Conservation (phyloP, 2,113 vertebrate species). For the Callipepla squamata region DNA sequence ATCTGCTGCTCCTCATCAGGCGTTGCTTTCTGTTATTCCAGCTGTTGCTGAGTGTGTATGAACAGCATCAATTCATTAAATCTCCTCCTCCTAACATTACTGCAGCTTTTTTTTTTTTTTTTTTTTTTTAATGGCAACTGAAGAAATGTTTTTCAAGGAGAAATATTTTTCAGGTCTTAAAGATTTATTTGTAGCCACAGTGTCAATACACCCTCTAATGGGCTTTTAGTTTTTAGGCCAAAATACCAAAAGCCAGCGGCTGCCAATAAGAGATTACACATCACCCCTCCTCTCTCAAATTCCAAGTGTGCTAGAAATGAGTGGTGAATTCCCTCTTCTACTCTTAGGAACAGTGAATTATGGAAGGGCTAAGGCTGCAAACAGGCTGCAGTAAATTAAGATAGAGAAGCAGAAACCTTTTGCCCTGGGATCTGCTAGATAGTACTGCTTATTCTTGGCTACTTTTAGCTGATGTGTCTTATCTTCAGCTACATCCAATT, state of each 20-base stretch:
- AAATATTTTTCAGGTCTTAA: slow-evolving; percentile 13
- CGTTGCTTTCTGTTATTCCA: slow-evolving; percentile 69
- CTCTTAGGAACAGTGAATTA: not conserved
- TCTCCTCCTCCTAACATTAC: slow-evolving; percentile 56
- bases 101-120: not conserved
- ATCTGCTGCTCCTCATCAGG: slow-evolving; percentile 41
- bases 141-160: slow-evolving; percentile 20
- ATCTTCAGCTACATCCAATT: not conserved
- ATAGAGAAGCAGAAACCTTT: not conserved
- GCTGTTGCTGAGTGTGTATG: slow-evolving; percentile 68
- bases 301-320: not conserved
- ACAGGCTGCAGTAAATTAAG: not conserved
- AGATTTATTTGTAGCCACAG: slow-evolving; percentile 33
- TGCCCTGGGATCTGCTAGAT: not conserved
- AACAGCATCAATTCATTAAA: slow-evolving; percentile 68
- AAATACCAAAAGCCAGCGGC: slow-evolving; percentile 12
- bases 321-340: not conserved
- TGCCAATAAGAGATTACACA: not conserved
- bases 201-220: slow-evolving; percentile 14
- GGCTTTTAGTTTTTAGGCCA: slow-evolving; percentile 4
- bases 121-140: not conserved
- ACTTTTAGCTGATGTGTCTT: not conserved
- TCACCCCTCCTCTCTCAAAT: not conserved
- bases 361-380: not conserved
- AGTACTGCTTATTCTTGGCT: not conserved